Evolutionary conservation across 2,797 vertebrate genomes (phyloP).

Genomic region (Danionella dracula): DNA sequence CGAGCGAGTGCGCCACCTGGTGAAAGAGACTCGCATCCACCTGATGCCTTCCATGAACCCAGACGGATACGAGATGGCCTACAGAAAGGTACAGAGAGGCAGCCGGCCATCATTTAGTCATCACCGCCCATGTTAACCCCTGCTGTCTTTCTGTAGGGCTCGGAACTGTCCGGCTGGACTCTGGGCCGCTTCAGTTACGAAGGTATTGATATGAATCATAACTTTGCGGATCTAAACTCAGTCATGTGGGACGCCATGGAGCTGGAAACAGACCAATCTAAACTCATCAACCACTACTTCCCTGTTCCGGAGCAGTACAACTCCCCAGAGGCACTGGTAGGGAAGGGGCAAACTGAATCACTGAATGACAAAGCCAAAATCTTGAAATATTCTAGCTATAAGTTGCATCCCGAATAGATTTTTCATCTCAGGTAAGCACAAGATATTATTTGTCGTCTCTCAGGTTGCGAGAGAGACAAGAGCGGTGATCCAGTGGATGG

Average conservation of each 20-base stretch:
- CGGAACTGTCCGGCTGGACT: constrained; percentile 83
- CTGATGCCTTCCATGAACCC: constrained; percentile 93
- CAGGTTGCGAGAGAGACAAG: constrained; percentile 86
- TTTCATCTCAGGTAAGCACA: no score
- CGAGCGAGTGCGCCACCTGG: constrained; percentile 72
- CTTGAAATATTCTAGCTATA: no score
- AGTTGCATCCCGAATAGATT: no score
- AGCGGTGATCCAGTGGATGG: constrained; percentile 89
- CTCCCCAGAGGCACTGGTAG: constrained; percentile 73
- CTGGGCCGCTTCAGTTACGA: constrained; percentile 83
- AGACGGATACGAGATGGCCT: constrained; percentile 84
- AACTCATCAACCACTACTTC: constrained; percentile 88
- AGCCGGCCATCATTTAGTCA: background rate
- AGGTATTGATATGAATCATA: constrained; percentile 89
- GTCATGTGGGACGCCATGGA: constrained; percentile 85
- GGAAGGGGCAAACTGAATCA: no score
- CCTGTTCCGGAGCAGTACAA: constrained; percentile 84
- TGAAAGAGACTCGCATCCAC: constrained; percentile 83
- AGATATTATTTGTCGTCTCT: background rate
- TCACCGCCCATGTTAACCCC: background rate
- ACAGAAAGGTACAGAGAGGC: constrained; percentile 60
- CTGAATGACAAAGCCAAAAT: no score
- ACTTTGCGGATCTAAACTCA: constrained; percentile 90
- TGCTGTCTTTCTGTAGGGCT: constrained; percentile 67
- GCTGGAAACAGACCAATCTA: constrained; percentile 72